phyloP scores from a whole-genome alignment of 1,140 invertebrate genomes.

The Triops cancriformis region DNA sequence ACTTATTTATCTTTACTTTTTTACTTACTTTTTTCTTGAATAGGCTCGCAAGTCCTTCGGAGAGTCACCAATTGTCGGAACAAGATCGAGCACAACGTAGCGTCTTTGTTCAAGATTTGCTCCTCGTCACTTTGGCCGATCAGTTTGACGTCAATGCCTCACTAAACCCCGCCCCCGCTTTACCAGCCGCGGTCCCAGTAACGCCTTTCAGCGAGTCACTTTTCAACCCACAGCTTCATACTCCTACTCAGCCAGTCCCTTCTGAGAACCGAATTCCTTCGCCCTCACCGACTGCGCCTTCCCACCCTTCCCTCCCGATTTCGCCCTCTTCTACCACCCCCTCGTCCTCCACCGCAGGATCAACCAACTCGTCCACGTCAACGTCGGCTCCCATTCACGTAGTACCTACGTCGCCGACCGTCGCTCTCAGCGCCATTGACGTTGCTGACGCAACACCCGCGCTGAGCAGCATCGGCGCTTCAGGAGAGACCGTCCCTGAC shows the following conservation, averaged over 20 bases:
- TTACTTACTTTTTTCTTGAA: conserved; percentile 36
- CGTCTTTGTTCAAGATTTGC: conserved; percentile 58
- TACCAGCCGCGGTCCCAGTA: background rate
- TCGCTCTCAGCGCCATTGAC: background rate
- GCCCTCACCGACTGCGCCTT: background rate
- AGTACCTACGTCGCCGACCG: background rate
- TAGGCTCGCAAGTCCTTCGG: conserved; percentile 47
- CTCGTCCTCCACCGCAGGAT: background rate
- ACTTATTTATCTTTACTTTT: conserved; percentile 27
- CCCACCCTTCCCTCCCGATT: background rate
- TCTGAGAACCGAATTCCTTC: background rate
- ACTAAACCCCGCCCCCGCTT: background rate
- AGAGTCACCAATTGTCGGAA: conserved; percentile 45
- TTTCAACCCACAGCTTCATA: background rate
- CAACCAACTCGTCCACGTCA: background rate
- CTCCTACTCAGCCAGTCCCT: background rate
- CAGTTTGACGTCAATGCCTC: conserved; percentile 25
- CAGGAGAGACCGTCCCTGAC: background rate
- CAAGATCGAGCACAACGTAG: conserved; percentile 54
- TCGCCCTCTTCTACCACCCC: background rate
- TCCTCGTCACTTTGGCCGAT: conserved; percentile 51
- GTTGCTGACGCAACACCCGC: background rate
- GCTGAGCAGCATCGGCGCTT: background rate
- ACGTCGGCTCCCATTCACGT: background rate
- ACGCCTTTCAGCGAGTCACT: background rate